Evolutionary conservation across 2,888 invertebrate genomes (phyloP).

Genomic region (Xestoiulus laeticollis): DNA sequence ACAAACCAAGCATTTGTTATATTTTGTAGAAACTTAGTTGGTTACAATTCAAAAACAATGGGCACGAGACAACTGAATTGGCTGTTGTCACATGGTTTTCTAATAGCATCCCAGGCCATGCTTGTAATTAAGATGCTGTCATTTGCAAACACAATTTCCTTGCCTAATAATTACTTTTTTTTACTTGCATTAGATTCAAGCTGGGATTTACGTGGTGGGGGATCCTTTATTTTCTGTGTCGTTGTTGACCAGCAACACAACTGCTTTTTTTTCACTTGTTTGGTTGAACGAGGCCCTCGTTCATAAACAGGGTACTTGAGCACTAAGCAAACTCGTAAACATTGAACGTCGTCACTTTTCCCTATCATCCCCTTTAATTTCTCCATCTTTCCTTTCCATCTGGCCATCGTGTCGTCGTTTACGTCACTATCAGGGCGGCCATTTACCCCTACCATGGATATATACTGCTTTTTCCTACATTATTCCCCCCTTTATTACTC

Average conservation of each 20-base stretch:
- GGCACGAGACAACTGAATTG: too few relatives aligned
- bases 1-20: not conserved
- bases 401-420: conserved; percentile 40
- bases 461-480: conserved; percentile 17
- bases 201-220: not conserved
- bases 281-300: conserved; percentile 40
- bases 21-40: too few relatives aligned
- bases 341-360: conserved; percentile 46
- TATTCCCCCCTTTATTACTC: conserved; percentile 28
- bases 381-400: conserved; percentile 44
- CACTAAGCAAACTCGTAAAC: conserved; percentile 47
- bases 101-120: not conserved
- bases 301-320: conserved; percentile 36
- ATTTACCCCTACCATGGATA: conserved; percentile 34
- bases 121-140: not conserved
- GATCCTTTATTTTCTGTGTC: not conserved
- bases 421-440: conserved; percentile 38
- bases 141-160: not conserved
- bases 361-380: conserved; percentile 44
- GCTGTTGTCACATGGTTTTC: not conserved
- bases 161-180: not conserved
- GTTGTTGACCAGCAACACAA: not conserved
- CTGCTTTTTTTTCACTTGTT: not conserved
- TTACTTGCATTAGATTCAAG: not conserved
- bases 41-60: too few relatives aligned